Conservation (phyloP, 2,888 invertebrate species). For the Carcina quercana region DNA sequence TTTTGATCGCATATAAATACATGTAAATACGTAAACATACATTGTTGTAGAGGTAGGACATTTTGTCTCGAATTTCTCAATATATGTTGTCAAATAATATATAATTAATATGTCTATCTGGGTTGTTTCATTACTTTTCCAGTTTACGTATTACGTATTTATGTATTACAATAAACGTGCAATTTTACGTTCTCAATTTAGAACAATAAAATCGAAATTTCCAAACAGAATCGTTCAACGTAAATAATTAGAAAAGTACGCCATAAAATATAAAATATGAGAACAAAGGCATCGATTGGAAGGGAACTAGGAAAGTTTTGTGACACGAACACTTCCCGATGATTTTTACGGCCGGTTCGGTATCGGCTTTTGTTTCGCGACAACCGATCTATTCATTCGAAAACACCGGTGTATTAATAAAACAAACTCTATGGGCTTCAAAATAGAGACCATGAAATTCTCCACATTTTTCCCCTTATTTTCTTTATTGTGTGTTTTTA, state of each 20-base stretch:
- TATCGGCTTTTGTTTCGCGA: constrained; percentile 37
- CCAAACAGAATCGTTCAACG: no score
- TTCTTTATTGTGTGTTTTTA: constrained; percentile 40
- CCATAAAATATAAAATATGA: constrained; percentile 29
- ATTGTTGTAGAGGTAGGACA: no score
- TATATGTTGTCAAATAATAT: no score
- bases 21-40: no score
- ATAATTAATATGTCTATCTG: no score
- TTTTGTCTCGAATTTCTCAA: no score
- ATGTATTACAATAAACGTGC: no score
- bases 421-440: constrained; percentile 23
- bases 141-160: no score
- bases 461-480: constrained; percentile 27
- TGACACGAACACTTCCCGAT: constrained; percentile 59
- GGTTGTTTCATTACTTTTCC: no score
- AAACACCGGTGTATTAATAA: constrained; percentile 21
- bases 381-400: constrained; percentile 17
- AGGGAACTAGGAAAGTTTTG: constrained; percentile 46
- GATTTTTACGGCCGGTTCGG: constrained; percentile 53
- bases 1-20: no score
- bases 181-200: no score
- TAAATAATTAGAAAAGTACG: constrained; percentile 46
- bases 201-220: no score
- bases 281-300: constrained; percentile 59
- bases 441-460: not conserved